A percentile compares a stretch with the other conserved stretches of the same genome.
Conservation (phyloP, 2,113 vertebrate genomes). For the Sinocyclocheilus grahami region DNA sequence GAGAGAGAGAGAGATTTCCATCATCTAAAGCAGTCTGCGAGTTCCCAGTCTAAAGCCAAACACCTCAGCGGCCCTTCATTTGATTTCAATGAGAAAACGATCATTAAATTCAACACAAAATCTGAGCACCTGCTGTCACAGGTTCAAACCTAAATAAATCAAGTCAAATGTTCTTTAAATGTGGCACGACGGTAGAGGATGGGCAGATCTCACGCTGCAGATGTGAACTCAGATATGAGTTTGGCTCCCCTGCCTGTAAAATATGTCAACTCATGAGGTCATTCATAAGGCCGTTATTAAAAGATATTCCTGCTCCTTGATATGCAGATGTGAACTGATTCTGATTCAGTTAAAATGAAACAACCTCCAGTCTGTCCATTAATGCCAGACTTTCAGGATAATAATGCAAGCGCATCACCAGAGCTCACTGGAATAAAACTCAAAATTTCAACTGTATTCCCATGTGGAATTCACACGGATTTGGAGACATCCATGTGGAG, state of each 20-base stretch:
- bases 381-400: too few relatives aligned
- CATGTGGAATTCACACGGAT: neutral
- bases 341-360: neutral
- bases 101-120: neutral
- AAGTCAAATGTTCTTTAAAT: neutral
- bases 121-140: neutral
- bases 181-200: neutral
- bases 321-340: neutral
- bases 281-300: constrained; percentile 39
- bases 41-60: too few relatives aligned
- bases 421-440: neutral
- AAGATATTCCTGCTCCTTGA: neutral
- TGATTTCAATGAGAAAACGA: neutral
- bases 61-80: too few relatives aligned
- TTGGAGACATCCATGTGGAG: neutral
- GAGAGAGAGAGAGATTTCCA: too few relatives aligned
- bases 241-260: constrained; percentile 14
- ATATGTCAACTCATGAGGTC: constrained; percentile 22
- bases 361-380: neutral
- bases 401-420: too few relatives aligned
- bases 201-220: too few relatives aligned
- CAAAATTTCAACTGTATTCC: neutral
- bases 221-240: neutral
- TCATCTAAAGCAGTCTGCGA: too few relatives aligned
- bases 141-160: too few relatives aligned